Evolutionary conservation across 2,888 invertebrate species (phyloP).

Genomic region (Tyria jacobaeae): DNA sequence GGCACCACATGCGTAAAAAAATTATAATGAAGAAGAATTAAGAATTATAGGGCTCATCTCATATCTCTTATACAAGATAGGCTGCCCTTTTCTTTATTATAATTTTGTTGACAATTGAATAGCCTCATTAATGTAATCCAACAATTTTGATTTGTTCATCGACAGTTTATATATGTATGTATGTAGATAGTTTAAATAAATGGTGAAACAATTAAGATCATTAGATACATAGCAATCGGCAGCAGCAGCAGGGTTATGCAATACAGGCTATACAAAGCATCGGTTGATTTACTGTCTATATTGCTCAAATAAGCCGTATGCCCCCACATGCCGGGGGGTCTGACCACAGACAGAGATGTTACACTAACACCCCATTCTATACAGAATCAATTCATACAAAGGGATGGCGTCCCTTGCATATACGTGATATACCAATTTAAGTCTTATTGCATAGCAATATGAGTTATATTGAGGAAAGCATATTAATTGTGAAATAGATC

Average conservation of each 20-base stretch:
- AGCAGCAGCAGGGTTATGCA: not conserved
- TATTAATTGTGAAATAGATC: conserved; percentile 31
- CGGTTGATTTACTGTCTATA: conserved; percentile 9
- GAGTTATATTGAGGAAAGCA: conserved; percentile 26
- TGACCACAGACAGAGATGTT: conserved; percentile 57
- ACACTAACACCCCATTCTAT: conserved; percentile 61
- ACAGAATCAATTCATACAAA: conserved; percentile 59
- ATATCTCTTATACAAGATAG: not conserved
- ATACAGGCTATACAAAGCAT: conserved; percentile 8
- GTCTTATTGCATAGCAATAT: conserved; percentile 41
- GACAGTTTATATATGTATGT: not conserved
- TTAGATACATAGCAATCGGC: not conserved
- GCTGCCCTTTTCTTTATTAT: no score
- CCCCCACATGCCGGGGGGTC: conserved; percentile 62
- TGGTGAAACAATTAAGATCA: not conserved
- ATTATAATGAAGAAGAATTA: no score
- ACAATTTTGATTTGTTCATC: not conserved
- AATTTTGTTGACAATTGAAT: no score
- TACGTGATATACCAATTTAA: conserved; percentile 30
- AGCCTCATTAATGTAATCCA: not conserved
- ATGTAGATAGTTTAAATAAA: no score
- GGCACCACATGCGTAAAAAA: no score
- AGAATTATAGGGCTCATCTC: no score
- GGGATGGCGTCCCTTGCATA: conserved; percentile 47
- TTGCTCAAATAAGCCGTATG: conserved; percentile 7